Evolutionary conservation across 2,888 invertebrate species (phyloP).

Genomic region (Leptogaster cylindrica): DNA sequence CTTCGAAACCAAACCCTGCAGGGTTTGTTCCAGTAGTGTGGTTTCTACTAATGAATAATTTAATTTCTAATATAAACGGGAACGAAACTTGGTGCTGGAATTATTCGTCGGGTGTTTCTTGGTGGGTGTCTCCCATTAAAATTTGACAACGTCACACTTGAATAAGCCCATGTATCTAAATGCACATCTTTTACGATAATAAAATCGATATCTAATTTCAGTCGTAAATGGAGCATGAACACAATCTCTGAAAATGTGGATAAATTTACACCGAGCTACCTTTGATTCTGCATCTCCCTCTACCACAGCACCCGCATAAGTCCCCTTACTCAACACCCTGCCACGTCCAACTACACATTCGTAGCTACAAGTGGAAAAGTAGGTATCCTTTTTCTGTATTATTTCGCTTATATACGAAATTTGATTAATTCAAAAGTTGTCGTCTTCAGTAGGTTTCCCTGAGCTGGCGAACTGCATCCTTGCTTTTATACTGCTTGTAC

Average conservation of each 20-base stretch:
- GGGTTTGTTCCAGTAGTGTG: too few relatives aligned
- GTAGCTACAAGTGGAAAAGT: not conserved
- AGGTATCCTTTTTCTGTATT: not conserved
- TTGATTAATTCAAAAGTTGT: constrained; percentile 28
- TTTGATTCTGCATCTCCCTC: constrained; percentile 18
- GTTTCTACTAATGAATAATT: not conserved
- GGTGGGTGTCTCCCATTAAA: constrained; percentile 18
- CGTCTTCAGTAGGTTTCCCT: not conserved
- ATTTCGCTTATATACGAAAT: constrained; percentile 16
- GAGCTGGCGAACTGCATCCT: not conserved
- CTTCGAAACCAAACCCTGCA: too few relatives aligned
- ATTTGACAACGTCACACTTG: constrained; percentile 23
- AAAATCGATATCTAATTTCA: constrained; percentile 38
- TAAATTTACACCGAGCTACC: constrained; percentile 37
- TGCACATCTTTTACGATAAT: constrained; percentile 34
- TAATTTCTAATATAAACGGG: not conserved
- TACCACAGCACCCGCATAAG: not conserved
- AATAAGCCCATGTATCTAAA: constrained; percentile 29
- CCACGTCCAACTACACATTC: not conserved
- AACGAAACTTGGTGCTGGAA: constrained; percentile 4
- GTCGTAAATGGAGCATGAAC: constrained; percentile 34
- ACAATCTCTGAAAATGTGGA: constrained; percentile 38
- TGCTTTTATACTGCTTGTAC: not conserved
- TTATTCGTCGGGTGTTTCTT: not conserved
- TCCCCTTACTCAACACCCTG: too few relatives aligned